A percentile compares a stretch with the other conserved stretches of the same genome.
These are phyloP conservation scores for Dryas iulia DNA, from an alignment of 1,140 invertebrate species.

Conservation along the genomic window DNA sequence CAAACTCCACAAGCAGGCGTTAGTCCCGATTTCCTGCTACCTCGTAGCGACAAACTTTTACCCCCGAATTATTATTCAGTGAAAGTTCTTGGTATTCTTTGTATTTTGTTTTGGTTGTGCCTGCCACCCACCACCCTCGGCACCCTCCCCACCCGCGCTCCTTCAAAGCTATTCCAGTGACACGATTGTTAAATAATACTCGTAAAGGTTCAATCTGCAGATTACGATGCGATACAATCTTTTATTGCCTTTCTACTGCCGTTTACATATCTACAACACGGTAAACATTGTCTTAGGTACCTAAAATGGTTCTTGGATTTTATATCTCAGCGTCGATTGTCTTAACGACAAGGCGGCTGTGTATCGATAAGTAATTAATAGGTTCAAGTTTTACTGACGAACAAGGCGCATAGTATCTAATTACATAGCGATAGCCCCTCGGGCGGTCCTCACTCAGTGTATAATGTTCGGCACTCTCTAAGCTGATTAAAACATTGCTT, in stretches of 20 bases:
- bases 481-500: slow-evolving; percentile 56
- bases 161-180: slow-evolving; percentile 53
- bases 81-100: slow-evolving; percentile 71
- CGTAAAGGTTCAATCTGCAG: slow-evolving; percentile 42
- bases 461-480: slow-evolving; percentile 43
- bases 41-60: slow-evolving; percentile 64
- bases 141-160: slow-evolving; percentile 25
- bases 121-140: slow-evolving; percentile 40
- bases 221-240: slow-evolving; percentile 31
- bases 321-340: background rate
- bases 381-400: slow-evolving; percentile 53
- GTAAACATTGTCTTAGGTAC: slow-evolving; percentile 5
- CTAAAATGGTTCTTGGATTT: background rate
- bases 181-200: slow-evolving; percentile 55
- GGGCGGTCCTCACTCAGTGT: slow-evolving; percentile 35
- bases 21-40: slow-evolving; percentile 69
- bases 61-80: slow-evolving; percentile 72
- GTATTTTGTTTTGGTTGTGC: slow-evolving; percentile 63
- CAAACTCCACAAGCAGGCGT: slow-evolving; percentile 59
- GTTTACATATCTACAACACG: background rate
- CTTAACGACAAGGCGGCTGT: background rate
- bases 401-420: slow-evolving; percentile 59
- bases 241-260: slow-evolving; percentile 17
- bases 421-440: slow-evolving; percentile 50
- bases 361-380: slow-evolving; percentile 44